Percentiles rank a stretch among this genome's conserved stretches.
These are phyloP conservation scores for Rhamnusium bicolor DNA, from an alignment of 2,888 invertebrate genomes.

Conservation along the genomic window DNA sequence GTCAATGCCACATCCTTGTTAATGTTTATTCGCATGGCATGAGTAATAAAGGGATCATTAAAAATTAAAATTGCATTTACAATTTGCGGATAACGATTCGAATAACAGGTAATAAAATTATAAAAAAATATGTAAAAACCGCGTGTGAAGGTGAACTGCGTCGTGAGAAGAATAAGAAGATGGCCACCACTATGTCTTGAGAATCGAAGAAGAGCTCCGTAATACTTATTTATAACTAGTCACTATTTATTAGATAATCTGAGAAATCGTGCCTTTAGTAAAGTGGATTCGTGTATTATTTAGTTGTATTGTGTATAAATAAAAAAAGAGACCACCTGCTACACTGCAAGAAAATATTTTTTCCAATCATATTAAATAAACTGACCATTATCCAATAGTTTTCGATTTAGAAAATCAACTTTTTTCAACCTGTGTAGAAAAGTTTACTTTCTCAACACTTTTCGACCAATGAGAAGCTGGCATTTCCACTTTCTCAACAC, in stretches of 20 bases:
- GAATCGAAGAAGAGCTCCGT: neutral
- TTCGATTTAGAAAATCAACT: too few species aligned
- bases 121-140: slow-evolving; percentile 14
- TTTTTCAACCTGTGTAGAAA: too few species aligned
- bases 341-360: neutral
- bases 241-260: slow-evolving; percentile 19
- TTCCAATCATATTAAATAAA: too few species aligned
- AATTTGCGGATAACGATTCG: slow-evolving; percentile 15
- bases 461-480: too few species aligned
- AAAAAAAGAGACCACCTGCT: too few species aligned
- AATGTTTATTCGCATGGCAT: neutral
- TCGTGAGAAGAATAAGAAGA: slow-evolving; percentile 23
- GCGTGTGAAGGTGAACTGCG: slow-evolving; percentile 26
- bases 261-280: slow-evolving; percentile 3
- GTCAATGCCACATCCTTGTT: neutral
- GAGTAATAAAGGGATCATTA: neutral
- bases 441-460: too few species aligned
- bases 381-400: too few species aligned
- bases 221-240: slow-evolving; percentile 14
- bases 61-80: slow-evolving; percentile 4
- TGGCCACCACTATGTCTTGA: slow-evolving; percentile 15
- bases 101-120: slow-evolving; percentile 15
- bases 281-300: slow-evolving; percentile 9
- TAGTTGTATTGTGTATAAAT: neutral
- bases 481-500: too few species aligned